Evolutionary conservation across 1,140 invertebrate species (phyloP).

Genomic region (Eueides isabella): DNA sequence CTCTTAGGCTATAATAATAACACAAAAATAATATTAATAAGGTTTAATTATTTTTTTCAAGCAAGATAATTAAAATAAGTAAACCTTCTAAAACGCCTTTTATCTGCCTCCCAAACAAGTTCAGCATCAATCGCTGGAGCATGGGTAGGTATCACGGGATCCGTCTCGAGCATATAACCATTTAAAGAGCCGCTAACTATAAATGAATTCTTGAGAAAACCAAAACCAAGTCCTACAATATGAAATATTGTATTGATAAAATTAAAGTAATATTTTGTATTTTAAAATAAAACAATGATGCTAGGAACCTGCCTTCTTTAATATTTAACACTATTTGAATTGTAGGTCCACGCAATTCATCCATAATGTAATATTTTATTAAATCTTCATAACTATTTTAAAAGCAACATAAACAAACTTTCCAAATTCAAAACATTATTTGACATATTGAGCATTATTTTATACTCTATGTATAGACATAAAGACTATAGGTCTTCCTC

Average conservation of each 20-base stretch:
- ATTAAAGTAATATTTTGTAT: not conserved
- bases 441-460: not conserved
- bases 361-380: conserved; percentile 56
- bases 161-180: conserved; percentile 75
- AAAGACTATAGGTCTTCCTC: no score
- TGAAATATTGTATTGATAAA: conserved; percentile 31
- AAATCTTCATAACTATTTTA: conserved; percentile 14
- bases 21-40: not conserved
- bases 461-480: no score
- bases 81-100: conserved; percentile 73
- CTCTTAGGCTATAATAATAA: conserved; percentile 57
- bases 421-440: conserved; percentile 42
- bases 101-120: conserved; percentile 77
- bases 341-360: conserved; percentile 71
- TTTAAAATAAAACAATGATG: not conserved
- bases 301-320: conserved; percentile 62
- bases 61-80: not conserved
- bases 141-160: conserved; percentile 67
- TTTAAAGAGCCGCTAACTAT: conserved; percentile 73
- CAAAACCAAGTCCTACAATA: conserved; percentile 72
- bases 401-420: conserved; percentile 33
- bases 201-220: conserved; percentile 67
- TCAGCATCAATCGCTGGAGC: conserved; percentile 74
- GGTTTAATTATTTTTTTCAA: not conserved
- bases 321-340: conserved; percentile 74